Conservation (phyloP, 30 jellyfish, hydroid and myxozoan species). For the Turritopsis dohrnii region DNA sequence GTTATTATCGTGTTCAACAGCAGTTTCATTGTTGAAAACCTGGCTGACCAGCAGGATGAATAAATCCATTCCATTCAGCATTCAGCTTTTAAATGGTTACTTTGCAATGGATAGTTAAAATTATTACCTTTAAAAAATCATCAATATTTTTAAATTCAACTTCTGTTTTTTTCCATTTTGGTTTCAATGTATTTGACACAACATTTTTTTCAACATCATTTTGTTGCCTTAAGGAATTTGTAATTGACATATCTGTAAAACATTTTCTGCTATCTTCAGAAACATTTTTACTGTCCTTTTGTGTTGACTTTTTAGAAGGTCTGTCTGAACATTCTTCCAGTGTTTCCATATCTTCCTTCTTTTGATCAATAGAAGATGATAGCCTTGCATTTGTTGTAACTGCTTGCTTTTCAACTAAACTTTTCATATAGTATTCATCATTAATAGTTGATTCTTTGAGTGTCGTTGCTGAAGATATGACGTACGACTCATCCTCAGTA, state of each 20-base stretch:
- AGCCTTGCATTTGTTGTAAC: background rate
- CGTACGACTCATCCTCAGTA: background rate
- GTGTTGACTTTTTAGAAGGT: background rate
- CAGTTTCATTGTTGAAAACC: no score
- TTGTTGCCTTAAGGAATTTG: background rate
- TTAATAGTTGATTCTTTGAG: background rate
- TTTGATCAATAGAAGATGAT: background rate
- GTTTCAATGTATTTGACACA: no score
- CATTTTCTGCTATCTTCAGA: background rate
- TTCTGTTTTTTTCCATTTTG: background rate
- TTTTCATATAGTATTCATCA: background rate
- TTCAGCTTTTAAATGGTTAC: no score
- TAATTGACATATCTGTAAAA: background rate
- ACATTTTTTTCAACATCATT: background rate
- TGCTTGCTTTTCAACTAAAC: background rate
- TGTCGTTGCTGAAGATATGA: background rate
- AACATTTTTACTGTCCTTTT: background rate
- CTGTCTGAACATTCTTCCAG: background rate
- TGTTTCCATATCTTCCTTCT: background rate
- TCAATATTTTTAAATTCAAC: background rate
- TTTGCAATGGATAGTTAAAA: no score
- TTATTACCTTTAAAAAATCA: background rate
- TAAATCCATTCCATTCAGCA: background rate
- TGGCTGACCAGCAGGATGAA: background rate
- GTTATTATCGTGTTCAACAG: no score